Percentiles rank a stretch among this genome's conserved stretches.
These are phyloP conservation scores for Erebia aethiops DNA, from an alignment of 2,888 invertebrate genomes.

Conservation along the genomic window DNA sequence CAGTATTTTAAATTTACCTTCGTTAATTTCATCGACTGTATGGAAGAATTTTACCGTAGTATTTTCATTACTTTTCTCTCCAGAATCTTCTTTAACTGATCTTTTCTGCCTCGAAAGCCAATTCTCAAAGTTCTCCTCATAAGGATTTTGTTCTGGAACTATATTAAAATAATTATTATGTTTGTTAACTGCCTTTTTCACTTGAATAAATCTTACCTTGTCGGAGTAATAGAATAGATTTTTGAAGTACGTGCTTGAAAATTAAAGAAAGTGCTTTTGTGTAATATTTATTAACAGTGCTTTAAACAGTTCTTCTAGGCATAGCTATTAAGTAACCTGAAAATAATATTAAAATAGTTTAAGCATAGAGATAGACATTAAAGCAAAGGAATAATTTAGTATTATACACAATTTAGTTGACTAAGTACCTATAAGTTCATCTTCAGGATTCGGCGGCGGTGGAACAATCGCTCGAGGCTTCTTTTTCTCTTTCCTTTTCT, in stretches of 20 bases:
- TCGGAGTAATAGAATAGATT: background rate
- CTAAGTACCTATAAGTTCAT: conserved; percentile 45
- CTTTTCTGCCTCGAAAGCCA: conserved; percentile 52
- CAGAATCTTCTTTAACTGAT: conserved; percentile 47
- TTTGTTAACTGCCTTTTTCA: background rate
- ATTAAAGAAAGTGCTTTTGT: conserved; percentile 51
- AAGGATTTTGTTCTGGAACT: conserved; percentile 36
- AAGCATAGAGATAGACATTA: background rate
- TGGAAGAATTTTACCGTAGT: conserved; percentile 60
- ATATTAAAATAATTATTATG: conserved; percentile 19
- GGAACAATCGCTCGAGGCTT: conserved; percentile 32
- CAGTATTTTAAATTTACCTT: conserved; percentile 33
- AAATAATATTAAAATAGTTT: conserved; percentile 43
- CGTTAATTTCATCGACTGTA: conserved; percentile 61
- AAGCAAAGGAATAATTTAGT: conserved; percentile 21
- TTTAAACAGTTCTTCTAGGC: conserved; percentile 47
- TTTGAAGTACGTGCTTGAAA: conserved; percentile 25
- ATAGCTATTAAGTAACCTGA: conserved; percentile 71
- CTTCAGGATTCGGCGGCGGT: conserved; percentile 41
- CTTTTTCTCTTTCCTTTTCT: conserved; percentile 39
- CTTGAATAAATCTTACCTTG: conserved; percentile 25
- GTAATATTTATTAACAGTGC: conserved; percentile 58
- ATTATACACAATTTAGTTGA: background rate
- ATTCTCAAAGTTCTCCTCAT: conserved; percentile 43
- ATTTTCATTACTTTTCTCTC: conserved; percentile 50